Percentiles rank a stretch among this genome's conserved stretches.
Evolutionary conservation across 2,888 invertebrate genomes (phyloP).

Genomic region (Xylota sylvarum): DNA sequence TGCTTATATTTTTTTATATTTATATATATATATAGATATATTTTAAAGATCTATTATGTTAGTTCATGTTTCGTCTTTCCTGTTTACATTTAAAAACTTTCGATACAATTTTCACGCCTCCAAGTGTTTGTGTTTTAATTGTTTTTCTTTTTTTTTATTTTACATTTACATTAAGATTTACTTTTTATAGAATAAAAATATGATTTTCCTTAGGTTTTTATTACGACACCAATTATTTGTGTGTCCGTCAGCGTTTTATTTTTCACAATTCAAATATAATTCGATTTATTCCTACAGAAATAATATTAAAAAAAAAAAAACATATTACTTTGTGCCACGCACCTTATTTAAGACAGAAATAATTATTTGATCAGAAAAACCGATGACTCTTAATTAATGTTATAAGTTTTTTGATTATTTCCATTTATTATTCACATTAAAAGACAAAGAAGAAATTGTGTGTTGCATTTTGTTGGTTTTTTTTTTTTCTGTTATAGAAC

Average conservation of each 20-base stretch:
- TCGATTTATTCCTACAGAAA: conserved; percentile 44
- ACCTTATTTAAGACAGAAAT: conserved; percentile 53
- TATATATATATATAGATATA: conserved; percentile 27
- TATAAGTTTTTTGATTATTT: conserved; percentile 40
- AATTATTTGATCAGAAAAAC: conserved; percentile 16
- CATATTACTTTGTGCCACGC: conserved; percentile 66
- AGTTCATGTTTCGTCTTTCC: neutral
- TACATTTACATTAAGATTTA: conserved; percentile 49
- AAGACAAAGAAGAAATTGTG: conserved; percentile 26
- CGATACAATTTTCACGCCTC: conserved; percentile 24
- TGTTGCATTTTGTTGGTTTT: neutral
- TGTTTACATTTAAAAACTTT: conserved; percentile 16
- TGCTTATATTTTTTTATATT: conserved; percentile 43
- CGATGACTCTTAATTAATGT: conserved; percentile 27
- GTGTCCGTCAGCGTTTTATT: neutral
- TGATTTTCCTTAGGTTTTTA: conserved; percentile 13
- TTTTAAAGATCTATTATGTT: conserved; percentile 34
- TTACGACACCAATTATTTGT: conserved; percentile 22
- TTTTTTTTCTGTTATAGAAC: conserved; percentile 35
- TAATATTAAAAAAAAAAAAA: conserved; percentile 33
- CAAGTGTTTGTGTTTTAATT: conserved; percentile 1
- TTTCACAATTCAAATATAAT: conserved; percentile 21
- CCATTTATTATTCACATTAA: conserved; percentile 57
- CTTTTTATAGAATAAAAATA: conserved; percentile 2
- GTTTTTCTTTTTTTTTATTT: conserved; percentile 27